Evolutionary conservation across 92 coral and sea anemone genomes (phyloP), one percentile per base, ranked within the genome.

Genomic region (Zoanthus sociatus): DNA sequence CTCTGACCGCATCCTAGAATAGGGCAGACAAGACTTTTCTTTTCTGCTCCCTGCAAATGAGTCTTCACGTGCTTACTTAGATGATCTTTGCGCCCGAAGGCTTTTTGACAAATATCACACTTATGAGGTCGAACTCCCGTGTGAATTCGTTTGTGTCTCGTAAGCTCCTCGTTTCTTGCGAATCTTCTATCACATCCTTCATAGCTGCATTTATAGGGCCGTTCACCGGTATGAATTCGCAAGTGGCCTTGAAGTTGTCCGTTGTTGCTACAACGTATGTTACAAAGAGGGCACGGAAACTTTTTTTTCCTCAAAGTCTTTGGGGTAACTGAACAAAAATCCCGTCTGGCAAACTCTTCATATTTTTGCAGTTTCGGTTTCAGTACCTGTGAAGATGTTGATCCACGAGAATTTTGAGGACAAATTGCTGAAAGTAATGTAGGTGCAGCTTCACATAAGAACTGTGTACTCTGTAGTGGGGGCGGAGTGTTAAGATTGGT

Each of bases 41-140:
- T 94, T 88, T 94, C 98, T 11, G 94, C 76, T 2, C 89, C 94
- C 83, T 95, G 95, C 72, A 94, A 86, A 87, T 95, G 98, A 7
- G 98, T 95, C 90, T 95, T 95, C 87, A 90, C 84, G 51, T 95
- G 98, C 84, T 95, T 95, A 87, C 93, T 95, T 55, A 95, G 88
- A 50, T 95, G 98, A 72, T 95, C 98, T 53, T 95, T 95, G 74
- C 98, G 90, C 73, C 98, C 98, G 71, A 95, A 95, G 9, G 98
- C 98, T 82, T 95, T 95, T 73, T 89, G 84, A 89, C 98, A 95
- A 18, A 93, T 84, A 15, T 92, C 95, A 60, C 98, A 95, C 78
- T 95, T 90, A 81, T 95, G 98, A 18, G 98, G 98, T 58, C 98
- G 94, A 16, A 95, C 91, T 42, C 98, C 98, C 21, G 98, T 94